A percentile compares a stretch with the other conserved stretches of the same genome.
phyloP scores from a whole-genome alignment of 30 jellyfish, hydroid and myxozoan species.

The Cassiopea xamachana region DNA sequence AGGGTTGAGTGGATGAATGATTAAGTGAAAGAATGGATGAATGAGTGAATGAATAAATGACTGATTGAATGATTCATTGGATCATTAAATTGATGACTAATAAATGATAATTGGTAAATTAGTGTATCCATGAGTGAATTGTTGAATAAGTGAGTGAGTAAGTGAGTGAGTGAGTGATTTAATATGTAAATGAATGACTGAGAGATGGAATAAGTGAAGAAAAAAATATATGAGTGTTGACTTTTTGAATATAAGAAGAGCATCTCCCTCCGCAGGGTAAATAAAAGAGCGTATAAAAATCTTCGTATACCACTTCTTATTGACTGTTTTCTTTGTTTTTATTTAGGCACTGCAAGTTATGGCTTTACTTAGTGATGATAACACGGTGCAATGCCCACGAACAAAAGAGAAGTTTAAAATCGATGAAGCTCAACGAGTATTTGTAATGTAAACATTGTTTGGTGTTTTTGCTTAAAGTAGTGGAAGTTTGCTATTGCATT shows the following conservation, averaged over 20 bases:
- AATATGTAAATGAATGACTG: background rate
- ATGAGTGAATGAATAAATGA: no score
- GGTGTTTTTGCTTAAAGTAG: background rate
- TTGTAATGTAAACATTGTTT: constrained; percentile 65
- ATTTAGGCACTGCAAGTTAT: constrained; percentile 74
- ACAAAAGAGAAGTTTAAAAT: constrained; percentile 73
- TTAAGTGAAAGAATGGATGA: no score
- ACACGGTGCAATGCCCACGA: constrained; percentile 80
- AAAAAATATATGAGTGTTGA: no score
- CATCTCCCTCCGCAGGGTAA: no score
- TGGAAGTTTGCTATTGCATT: background rate
- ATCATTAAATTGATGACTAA: no score
- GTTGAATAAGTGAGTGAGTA: background rate
- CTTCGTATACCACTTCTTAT: no score
- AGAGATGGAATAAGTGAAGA: background rate
- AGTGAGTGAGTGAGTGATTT: background rate
- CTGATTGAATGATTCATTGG: no score
- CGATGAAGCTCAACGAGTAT: constrained; percentile 86
- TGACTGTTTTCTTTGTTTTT: background rate
- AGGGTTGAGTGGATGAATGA: no score
- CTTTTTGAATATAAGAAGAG: no score
- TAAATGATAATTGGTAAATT: background rate
- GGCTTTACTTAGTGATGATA: constrained; percentile 71
- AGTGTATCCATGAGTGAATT: background rate
- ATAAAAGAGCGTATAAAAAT: no score